Base-by-base conservation (phyloP, 2,888 invertebrate genomes). In the Drosophila monieri region DNA sequence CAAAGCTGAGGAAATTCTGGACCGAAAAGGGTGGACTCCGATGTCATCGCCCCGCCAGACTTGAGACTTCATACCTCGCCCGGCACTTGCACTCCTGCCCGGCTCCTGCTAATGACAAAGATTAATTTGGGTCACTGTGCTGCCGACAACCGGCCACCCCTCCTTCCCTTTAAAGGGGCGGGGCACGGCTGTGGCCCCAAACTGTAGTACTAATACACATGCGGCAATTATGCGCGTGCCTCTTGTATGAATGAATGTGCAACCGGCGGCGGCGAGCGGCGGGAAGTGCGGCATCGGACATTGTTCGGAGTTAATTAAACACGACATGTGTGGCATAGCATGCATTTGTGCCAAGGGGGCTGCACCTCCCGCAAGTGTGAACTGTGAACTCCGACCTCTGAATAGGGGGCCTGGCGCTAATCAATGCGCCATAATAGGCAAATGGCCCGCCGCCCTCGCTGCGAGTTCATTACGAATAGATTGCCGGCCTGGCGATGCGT, bases 241-340 rank as follows among this genome's bases (percentile, higher is more conserved):
- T 58, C 58, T 74, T 44, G 66, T 60, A 58, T 64, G 39, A 69
- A 53, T 73, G 61, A 56, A 60, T 48, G 47, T 66, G 59, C 55
- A 62, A 53, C 43, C 18, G 18, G 49, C 51, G 27, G 35, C 56
- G 25, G 61, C 59, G 60, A 71, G 15, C 4, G 32, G 54, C 61
- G 67, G 21, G 21, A 21, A 43, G 27, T 56, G 62, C 54, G 67
- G 68, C 62, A 69, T 73, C 78, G 73, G 73, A 76, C 77, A 87
- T 88, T 88, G 87, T 85, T 88, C 80, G 87, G 88, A 87, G 85
- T 88, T 85, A 88, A 85, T 87, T 85, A 88, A 85, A 87, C 83
- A 88, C 85, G 85, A 88, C 88, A 85, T 88, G 80, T 88, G 87
- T 73, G 78, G 77, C 77, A 87, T 77, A 72, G 78, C 68, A 66